Conservation (phyloP, 1,140 invertebrate genomes). For the Drosophila pandora region DNA sequence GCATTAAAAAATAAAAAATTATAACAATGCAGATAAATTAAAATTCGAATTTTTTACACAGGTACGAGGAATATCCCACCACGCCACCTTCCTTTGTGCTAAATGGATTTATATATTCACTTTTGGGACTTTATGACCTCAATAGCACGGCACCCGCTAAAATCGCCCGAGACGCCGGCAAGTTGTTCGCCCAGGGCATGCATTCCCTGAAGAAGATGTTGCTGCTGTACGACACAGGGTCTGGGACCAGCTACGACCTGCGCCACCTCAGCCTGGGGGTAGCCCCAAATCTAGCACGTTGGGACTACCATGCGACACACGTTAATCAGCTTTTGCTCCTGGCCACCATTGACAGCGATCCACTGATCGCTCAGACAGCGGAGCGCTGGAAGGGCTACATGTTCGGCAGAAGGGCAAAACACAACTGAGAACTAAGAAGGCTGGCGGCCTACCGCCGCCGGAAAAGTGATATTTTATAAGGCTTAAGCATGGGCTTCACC, state of each 20-base stretch:
- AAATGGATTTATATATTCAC: conserved; percentile 99
- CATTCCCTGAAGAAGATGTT: conserved; percentile 94
- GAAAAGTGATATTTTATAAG: conserved; percentile 59
- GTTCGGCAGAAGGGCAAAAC: conserved; percentile 95
- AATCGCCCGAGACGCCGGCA: conserved; percentile 88
- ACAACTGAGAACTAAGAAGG: conserved; percentile 87
- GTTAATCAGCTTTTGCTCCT: conserved; percentile 97
- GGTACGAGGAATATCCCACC: conserved; percentile 99
- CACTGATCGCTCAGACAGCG: conserved; percentile 92
- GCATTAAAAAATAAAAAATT: not conserved
- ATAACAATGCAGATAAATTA: not conserved
- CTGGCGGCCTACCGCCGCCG: conserved; percentile 53
- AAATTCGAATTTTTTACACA: conserved; percentile 76
- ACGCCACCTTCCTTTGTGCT: conserved; percentile 97
- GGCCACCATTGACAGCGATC: conserved; percentile 93
- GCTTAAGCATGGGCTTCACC: conserved; percentile 34
- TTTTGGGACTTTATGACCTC: conserved; percentile 98
- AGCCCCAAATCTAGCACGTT: conserved; percentile 95
- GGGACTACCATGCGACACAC: conserved; percentile 99
- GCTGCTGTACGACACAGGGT: conserved; percentile 97
- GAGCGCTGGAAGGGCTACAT: conserved; percentile 98
- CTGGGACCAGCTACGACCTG: conserved; percentile 98
- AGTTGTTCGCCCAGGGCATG: conserved; percentile 94
- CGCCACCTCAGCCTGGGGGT: conserved; percentile 94
- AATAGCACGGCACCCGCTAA: conserved; percentile 87